Percentiles rank a stretch among this genome's conserved stretches.
phyloP scores from a whole-genome alignment of 1,140 invertebrate genomes.

The Drosophila guanche region DNA sequence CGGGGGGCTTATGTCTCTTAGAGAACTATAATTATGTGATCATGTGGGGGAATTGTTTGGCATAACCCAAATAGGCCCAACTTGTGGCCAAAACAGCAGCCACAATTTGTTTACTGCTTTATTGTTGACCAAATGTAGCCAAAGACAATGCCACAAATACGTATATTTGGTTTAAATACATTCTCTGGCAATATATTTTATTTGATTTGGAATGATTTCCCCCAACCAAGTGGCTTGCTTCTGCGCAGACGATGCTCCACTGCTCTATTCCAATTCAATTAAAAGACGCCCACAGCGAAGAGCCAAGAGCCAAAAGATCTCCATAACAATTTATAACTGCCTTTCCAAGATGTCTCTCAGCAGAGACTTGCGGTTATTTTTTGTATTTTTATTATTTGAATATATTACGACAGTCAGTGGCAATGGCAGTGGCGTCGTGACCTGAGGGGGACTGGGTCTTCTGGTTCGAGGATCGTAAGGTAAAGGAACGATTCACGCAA shows the following conservation, averaged over 20 bases:
- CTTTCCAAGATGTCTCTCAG: conserved; percentile 47
- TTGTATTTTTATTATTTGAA: conserved; percentile 61
- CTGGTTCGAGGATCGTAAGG: background rate
- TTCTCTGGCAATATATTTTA: conserved; percentile 29
- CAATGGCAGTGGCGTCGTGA: conserved; percentile 31
- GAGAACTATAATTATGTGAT: conserved; percentile 40
- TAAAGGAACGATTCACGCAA: no score
- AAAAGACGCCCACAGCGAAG: conserved; percentile 66
- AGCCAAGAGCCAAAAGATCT: conserved; percentile 40
- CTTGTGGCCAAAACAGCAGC: conserved; percentile 35
- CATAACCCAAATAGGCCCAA: conserved; percentile 1
- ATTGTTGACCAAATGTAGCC: conserved; percentile 23
- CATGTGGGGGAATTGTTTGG: conserved; percentile 12
- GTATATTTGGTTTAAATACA: conserved; percentile 22
- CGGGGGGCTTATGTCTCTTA: conserved; percentile 40
- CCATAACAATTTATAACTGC: conserved; percentile 80
- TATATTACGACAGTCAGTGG: conserved; percentile 55
- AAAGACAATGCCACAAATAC: conserved; percentile 24
- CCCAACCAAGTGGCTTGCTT: conserved; percentile 44
- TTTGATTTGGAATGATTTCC: conserved; percentile 62
- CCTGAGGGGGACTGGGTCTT: conserved; percentile 11
- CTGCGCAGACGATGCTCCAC: conserved; percentile 22
- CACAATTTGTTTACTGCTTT: conserved; percentile 23
- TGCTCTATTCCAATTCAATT: conserved; percentile 67
- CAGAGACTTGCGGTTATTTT: conserved; percentile 54